Evolutionary conservation across 1,140 invertebrate species (phyloP).

Genomic region (Drosophila subpulchrella): DNA sequence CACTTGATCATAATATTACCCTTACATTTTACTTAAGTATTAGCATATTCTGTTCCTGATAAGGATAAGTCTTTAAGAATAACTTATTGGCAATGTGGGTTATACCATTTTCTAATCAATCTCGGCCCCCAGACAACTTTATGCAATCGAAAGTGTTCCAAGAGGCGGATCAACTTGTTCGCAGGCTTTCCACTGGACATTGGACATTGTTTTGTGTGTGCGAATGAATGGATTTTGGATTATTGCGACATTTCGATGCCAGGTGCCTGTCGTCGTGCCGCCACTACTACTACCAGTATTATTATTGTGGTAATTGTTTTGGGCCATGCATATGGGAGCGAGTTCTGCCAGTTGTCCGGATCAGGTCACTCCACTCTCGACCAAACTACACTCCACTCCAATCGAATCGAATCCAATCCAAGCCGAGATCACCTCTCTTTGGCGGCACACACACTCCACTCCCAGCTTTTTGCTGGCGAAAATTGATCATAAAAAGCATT

Average conservation of each 20-base stretch:
- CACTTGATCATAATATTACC: too few relatives aligned
- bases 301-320: slow-evolving; percentile 44
- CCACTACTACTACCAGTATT: too few relatives aligned
- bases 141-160: slow-evolving; percentile 30
- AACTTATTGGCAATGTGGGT: neutral
- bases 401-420: slow-evolving; percentile 6
- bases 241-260: slow-evolving; percentile 43
- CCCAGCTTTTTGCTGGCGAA: slow-evolving; percentile 28
- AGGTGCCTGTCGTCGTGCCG: slow-evolving; percentile 31
- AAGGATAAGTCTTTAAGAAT: neutral
- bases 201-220: neutral
- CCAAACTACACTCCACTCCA: neutral
- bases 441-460: neutral
- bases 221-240: slow-evolving; percentile 27
- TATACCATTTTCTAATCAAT: neutral
- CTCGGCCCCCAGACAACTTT: neutral
- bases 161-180: slow-evolving; percentile 9
- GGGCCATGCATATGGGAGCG: slow-evolving; percentile 28
- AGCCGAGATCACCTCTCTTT: slow-evolving; percentile 4
- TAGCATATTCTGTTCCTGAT: neutral
- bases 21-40: too few relatives aligned
- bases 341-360: slow-evolving; percentile 46
- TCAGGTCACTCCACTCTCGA: slow-evolving; percentile 48
- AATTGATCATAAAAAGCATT: slow-evolving; percentile 62
- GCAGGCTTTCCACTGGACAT: slow-evolving; percentile 20